Percentiles rank a stretch among this genome's conserved stretches.
Conservation (phyloP, 2,797 vertebrate genomes). For the Halcyon leucocephala region DNA sequence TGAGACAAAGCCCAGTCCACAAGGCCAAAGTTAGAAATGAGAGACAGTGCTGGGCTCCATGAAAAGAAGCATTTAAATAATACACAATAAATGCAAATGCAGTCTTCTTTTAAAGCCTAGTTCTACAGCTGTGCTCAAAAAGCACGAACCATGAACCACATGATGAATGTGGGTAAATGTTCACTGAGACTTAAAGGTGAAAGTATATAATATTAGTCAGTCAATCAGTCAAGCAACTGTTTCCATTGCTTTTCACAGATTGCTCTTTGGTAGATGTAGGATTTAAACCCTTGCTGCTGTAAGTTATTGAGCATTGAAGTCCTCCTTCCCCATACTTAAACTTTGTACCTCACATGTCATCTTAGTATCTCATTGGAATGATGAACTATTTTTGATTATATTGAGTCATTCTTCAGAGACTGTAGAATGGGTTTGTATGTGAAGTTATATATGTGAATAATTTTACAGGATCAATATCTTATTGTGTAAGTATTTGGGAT, state of each 20-base stretch:
- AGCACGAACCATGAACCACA: background rate
- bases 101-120: background rate
- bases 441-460: background rate
- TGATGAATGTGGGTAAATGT: background rate
- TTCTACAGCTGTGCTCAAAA: background rate
- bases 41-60: background rate
- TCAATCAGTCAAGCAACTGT: background rate
- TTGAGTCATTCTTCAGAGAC: background rate
- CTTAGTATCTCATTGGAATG: background rate
- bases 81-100: background rate
- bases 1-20: background rate
- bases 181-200: conserved; percentile 7
- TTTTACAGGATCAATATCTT: background rate
- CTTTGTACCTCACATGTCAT: background rate
- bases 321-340: background rate
- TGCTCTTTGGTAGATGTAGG: background rate
- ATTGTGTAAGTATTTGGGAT: background rate
- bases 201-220: background rate
- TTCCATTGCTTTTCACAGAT: background rate
- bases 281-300: background rate
- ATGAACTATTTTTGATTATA: background rate
- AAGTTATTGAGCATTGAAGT: background rate
- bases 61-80: background rate
- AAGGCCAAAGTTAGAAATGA: background rate
- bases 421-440: background rate